These are phyloP conservation scores for Gallirallus australis DNA, from an alignment of 2,797 vertebrate genomes.

Conservation along the genomic window DNA sequence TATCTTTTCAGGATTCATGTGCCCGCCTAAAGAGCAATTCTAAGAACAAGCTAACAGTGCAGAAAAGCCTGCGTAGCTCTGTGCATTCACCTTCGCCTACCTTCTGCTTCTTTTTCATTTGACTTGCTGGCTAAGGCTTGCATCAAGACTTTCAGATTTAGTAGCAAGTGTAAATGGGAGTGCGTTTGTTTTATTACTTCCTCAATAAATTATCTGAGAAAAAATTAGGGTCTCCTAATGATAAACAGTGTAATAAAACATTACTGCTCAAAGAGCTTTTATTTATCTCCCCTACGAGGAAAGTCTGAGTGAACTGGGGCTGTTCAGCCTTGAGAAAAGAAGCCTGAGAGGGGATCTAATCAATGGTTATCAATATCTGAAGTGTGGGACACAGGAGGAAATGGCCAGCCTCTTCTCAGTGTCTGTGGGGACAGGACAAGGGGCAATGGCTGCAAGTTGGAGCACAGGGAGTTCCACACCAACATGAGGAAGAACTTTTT, in stretches of 20 bases:
- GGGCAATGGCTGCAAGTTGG: no score
- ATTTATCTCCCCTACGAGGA: neutral
- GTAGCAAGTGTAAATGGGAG: neutral
- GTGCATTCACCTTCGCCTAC: neutral
- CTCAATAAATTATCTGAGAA: neutral
- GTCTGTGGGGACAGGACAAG: no score
- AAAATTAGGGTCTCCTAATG: neutral
- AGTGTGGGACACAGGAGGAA: no score
- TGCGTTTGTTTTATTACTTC: neutral
- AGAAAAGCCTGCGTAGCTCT: neutral
- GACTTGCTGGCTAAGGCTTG: neutral
- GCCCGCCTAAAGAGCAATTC: neutral
- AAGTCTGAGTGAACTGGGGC: no score
- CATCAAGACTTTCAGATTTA: neutral
- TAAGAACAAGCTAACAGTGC: neutral
- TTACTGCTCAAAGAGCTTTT: neutral
- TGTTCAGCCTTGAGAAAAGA: no score
- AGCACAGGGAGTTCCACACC: no score
- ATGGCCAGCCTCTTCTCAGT: no score
- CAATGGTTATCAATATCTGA: no score
- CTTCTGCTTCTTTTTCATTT: neutral
- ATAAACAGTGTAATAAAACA: neutral
- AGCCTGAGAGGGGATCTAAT: no score
- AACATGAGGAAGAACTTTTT: no score
- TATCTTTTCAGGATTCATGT: neutral